Percentiles rank a stretch among this genome's conserved stretches.
These are phyloP conservation scores for Sylvicola fuscatus DNA, from an alignment of 2,888 invertebrate genomes.

Conservation along the genomic window DNA sequence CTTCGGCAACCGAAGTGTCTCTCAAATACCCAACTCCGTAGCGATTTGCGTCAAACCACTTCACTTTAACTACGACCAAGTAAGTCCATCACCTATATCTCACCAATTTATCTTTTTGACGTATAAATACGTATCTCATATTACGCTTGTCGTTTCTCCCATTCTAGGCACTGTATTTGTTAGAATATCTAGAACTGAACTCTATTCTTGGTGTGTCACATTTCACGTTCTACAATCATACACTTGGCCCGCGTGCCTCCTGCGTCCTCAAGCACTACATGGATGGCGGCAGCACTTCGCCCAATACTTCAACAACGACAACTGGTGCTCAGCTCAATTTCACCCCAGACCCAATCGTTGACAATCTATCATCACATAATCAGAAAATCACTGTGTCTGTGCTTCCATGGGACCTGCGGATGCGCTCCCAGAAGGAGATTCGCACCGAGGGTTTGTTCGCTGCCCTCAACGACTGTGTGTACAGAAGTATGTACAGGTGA, in stretches of 20 bases:
- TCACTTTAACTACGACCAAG: constrained; percentile 70
- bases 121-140: not conserved
- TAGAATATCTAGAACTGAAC: constrained; percentile 81
- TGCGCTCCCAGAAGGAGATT: constrained; percentile 75
- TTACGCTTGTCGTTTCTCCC: not conserved
- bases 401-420: constrained; percentile 48
- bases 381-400: constrained; percentile 17
- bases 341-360: not conserved
- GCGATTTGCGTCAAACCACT: constrained; percentile 81
- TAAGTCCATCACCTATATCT: constrained; percentile 14
- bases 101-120: no score
- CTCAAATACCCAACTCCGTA: constrained; percentile 29
- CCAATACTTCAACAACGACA: constrained; percentile 17
- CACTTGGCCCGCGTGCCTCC: constrained; percentile 54
- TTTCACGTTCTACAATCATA: constrained; percentile 83
- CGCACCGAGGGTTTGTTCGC: constrained; percentile 84
- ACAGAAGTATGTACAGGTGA: constrained; percentile 59
- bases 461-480: constrained; percentile 82
- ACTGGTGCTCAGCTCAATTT: constrained; percentile 1
- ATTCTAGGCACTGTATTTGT: constrained; percentile 47
- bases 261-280: constrained; percentile 51
- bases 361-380: constrained; percentile 8
- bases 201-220: constrained; percentile 63
- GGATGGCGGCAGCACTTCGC: constrained; percentile 5
- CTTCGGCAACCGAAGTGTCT: constrained; percentile 13